These are phyloP conservation scores for Petrolisthes manimaculis DNA, from an alignment of 2,888 invertebrate species.

Conservation along the genomic window DNA sequence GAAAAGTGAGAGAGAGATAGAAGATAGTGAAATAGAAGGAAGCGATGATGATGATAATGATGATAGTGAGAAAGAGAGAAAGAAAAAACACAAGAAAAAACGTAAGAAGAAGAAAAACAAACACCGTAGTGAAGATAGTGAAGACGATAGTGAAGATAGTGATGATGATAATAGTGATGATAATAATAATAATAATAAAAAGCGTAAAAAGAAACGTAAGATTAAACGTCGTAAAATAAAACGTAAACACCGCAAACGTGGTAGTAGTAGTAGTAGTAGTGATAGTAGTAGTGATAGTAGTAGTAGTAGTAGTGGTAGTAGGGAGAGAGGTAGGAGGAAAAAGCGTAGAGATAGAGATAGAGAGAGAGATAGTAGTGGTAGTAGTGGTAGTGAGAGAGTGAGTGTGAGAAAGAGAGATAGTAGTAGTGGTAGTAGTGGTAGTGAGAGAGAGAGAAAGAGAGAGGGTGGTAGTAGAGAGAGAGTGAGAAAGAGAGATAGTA, in stretches of 20 bases:
- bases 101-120: slow-evolving; percentile 45
- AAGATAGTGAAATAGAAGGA: background rate
- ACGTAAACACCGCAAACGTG: background rate
- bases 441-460: background rate
- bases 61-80: slow-evolving; percentile 9
- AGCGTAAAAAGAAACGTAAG: too few species aligned
- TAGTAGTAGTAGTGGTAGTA: slow-evolving; percentile 19
- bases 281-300: slow-evolving; percentile 20
- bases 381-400: background rate
- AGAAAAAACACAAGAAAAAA: slow-evolving; percentile 36
- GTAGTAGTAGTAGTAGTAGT: slow-evolving; percentile 22
- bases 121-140: slow-evolving; percentile 12
- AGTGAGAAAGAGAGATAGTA: background rate
- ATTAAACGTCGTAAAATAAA: too few species aligned
- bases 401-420: too few species aligned
- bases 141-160: background rate
- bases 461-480: background rate
- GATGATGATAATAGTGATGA: slow-evolving; percentile 20
- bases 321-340: background rate
- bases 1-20: background rate
- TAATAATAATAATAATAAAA: slow-evolving; percentile 17
- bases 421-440: slow-evolving; percentile 20
- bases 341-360: slow-evolving; percentile 15
- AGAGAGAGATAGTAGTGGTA: slow-evolving; percentile 3
- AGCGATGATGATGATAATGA: slow-evolving; percentile 15